These are phyloP conservation scores for Phalacrocorax brasilianus DNA, from an alignment of 2,113 vertebrate genomes.

Conservation along the genomic window DNA sequence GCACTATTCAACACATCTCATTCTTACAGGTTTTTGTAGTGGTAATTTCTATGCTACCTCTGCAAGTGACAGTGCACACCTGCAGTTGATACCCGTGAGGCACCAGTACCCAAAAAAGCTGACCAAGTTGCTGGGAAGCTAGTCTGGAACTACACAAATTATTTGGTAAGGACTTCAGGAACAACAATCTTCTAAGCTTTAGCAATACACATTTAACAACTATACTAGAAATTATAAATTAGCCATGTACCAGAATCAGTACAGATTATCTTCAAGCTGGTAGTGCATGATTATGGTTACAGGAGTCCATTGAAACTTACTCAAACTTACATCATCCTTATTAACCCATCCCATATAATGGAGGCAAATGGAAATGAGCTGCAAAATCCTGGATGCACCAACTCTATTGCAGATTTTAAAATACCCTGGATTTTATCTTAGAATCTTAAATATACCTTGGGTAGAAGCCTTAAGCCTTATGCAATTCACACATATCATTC, in stretches of 20 bases:
- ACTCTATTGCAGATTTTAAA: not conserved
- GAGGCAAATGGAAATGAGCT: not conserved
- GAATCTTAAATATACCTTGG: not conserved
- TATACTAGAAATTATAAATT: not conserved
- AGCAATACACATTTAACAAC: not conserved
- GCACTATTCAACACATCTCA: not conserved
- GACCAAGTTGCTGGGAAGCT: not conserved
- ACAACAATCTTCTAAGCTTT: not conserved
- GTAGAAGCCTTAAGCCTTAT: not conserved
- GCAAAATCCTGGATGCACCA: not conserved
- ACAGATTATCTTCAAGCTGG: not conserved
- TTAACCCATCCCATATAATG: not conserved
- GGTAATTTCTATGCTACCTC: not conserved
- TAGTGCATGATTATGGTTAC: not conserved
- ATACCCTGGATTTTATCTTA: not conserved
- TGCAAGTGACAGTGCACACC: not conserved
- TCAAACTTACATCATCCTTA: not conserved
- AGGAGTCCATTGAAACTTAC: not conserved
- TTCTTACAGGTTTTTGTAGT: not conserved
- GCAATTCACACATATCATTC: not conserved
- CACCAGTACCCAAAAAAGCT: not conserved
- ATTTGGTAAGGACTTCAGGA: not conserved
- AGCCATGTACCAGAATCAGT: not conserved
- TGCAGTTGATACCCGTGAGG: not conserved
- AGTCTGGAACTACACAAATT: not conserved